Base-by-base conservation (phyloP, 2,888 invertebrate species). In the Patella ulyssiponensis region DNA sequence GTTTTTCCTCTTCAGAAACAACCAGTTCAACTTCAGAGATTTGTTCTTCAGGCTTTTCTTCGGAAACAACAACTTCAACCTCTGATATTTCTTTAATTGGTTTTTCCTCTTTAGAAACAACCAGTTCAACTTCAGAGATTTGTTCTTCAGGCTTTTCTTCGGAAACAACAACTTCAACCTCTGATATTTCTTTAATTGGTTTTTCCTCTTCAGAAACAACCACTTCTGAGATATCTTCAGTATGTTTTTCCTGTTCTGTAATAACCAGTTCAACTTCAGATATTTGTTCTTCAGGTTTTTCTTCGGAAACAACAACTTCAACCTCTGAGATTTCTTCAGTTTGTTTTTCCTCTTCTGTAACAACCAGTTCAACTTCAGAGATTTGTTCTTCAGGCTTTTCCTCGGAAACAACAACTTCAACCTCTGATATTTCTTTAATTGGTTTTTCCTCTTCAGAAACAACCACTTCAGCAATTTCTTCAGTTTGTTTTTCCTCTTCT, bases 361-460 rank as follows among this genome's bases (percentile, higher is more conserved):
- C 27, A 44, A 20, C n/a, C n/a, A n/a, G n/a, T n/a, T n/a, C 76
- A 20, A 76, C 70, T 73, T 76, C 75, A 53, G 90, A 87, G 17
- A n/a, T n/a, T n/a, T n/a, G n/a, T n/a, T n/a, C n/a, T n/a, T n/a
- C n/a, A n/a, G n/a, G n/a, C n/a, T n/a, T n/a, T n/a, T n/a, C n/a
- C n/a, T n/a, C n/a, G n/a, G n/a, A n/a, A n/a, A n/a, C n/a, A n/a
- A n/a, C n/a, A n/a, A n/a, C n/a, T n/a, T n/a, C n/a, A n/a, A n/a
- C n/a, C n/a, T n/a, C n/a, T n/a, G n/a, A n/a, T n/a, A n/a, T n/a
- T n/a, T n/a, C n/a, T n/a, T n/a, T n/a, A n/a, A n/a, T n/a, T n/a
- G n/a, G n/a, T n/a, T n/a, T n/a, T n/a, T n/a, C n/a, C n/a, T n/a
- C n/a, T n/a, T n/a, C n/a, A n/a, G n/a, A n/a, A n/a, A n/a, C n/a